Evolutionary conservation across 2,888 invertebrate genomes (phyloP).

Genomic region (Pocota personata): DNA sequence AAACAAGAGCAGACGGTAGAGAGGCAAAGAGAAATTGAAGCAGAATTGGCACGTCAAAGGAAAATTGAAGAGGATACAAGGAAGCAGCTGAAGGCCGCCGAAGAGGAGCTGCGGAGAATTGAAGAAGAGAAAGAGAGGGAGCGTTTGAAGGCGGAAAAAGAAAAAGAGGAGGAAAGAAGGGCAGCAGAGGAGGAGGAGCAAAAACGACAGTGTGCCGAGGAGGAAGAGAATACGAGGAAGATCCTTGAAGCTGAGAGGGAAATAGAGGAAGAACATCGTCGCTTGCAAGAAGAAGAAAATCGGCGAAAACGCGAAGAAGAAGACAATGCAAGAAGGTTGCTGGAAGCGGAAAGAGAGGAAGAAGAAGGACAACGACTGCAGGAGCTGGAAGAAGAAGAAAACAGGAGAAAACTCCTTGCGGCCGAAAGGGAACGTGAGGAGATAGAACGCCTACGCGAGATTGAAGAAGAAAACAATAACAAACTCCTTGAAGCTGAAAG

Average conservation of each 20-base stretch:
- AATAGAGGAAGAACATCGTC: constrained; percentile 54
- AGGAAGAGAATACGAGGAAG: constrained; percentile 73
- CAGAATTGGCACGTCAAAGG: constrained; percentile 78
- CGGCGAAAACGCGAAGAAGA: constrained; percentile 10
- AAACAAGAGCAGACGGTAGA: constrained; percentile 65
- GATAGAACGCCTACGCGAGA: not conserved
- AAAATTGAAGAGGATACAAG: constrained; percentile 79
- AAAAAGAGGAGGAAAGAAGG: constrained; percentile 20
- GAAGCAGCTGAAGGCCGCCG: constrained; percentile 78
- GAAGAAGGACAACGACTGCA: constrained; percentile 6
- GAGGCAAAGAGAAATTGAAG: constrained; percentile 76
- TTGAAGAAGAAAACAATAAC: constrained; percentile 35
- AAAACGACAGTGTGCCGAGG: constrained; percentile 43
- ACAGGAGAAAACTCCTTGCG: not conserved
- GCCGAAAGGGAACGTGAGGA: constrained; percentile 28
- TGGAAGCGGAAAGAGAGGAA: not conserved
- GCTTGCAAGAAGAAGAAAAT: constrained; percentile 24
- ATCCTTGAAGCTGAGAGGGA: constrained; percentile 72
- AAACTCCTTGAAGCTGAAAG: constrained; percentile 68
- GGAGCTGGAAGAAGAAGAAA: constrained; percentile 15
- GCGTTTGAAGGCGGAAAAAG: constrained; percentile 7
- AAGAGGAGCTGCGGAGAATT: constrained; percentile 77
- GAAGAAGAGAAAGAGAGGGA: constrained; percentile 70
- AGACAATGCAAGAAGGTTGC: not conserved
- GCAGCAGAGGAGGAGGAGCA: constrained; percentile 11